Conservation (phyloP, 35 echinoderm and acorn worm genomes). For the Anneissia japonica region DNA sequence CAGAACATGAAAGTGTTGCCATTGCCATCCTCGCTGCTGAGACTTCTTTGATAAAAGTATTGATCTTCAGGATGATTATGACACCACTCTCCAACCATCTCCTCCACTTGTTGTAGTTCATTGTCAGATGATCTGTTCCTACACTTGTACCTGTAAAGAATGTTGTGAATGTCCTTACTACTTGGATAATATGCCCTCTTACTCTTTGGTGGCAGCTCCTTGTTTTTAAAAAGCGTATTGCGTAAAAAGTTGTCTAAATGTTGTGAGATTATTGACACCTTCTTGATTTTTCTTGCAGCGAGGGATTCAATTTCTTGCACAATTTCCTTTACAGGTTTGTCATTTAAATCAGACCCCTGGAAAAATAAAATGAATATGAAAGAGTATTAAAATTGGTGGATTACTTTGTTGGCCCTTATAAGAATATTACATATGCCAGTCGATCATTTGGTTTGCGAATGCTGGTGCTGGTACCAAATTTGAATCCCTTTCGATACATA, state of each 20-base stretch:
- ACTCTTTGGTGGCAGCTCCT: not conserved
- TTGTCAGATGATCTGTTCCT: not conserved
- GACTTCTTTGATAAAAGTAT: not conserved
- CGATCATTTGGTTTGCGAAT: no score
- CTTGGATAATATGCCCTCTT: not conserved
- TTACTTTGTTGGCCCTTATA: no score
- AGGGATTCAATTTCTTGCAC: not conserved
- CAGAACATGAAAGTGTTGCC: conserved; percentile 6
- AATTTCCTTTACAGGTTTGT: not conserved
- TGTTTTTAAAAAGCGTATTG: not conserved
- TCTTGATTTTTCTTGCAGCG: not conserved
- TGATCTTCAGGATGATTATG: not conserved
- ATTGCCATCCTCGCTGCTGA: not conserved
- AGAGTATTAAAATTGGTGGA: no score
- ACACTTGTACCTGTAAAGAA: not conserved
- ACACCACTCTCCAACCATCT: not conserved
- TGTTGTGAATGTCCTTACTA: not conserved
- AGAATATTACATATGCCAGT: no score
- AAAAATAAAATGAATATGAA: not conserved
- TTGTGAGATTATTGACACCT: not conserved
- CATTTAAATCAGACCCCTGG: not conserved
- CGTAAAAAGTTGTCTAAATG: not conserved
- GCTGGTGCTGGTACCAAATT: no score
- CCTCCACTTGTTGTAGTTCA: not conserved
- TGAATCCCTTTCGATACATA: no score